phyloP scores from a whole-genome alignment of 2,113 vertebrate genomes.

The Verasper variegatus region DNA sequence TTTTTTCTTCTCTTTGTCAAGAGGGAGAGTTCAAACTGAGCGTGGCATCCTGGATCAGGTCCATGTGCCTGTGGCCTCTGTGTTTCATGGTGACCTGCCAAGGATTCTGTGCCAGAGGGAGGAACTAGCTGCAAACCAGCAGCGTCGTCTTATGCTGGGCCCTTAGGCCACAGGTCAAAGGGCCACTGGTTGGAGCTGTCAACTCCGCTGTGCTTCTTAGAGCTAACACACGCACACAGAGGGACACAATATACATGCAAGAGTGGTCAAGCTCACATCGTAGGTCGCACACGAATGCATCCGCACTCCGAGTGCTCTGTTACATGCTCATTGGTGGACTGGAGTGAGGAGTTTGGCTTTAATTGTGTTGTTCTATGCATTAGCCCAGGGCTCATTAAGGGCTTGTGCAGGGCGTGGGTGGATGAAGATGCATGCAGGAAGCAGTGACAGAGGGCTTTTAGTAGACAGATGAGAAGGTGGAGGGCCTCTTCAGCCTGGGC shows the following conservation, averaged over 20 bases:
- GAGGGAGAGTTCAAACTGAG: conserved; percentile 51
- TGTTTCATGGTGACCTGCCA: conserved; percentile 65
- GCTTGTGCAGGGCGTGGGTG: conserved; percentile 57
- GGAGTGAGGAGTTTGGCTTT: conserved; percentile 56
- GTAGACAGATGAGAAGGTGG: conserved; percentile 65
- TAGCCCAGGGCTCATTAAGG: conserved; percentile 64
- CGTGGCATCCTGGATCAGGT: conserved; percentile 54
- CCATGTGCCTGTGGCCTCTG: conserved; percentile 61
- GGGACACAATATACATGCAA: conserved; percentile 3
- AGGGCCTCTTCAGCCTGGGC: conserved; percentile 65
- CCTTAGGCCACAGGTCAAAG: conserved; percentile 55
- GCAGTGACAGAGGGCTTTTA: conserved; percentile 60
- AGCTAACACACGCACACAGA: conserved; percentile 11
- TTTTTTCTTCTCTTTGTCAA: conserved; percentile 32
- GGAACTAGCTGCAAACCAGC: conserved; percentile 42
- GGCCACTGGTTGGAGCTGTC: conserved; percentile 49
- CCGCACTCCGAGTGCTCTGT: conserved; percentile 43
- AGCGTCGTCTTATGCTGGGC: conserved; percentile 33
- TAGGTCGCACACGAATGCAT: conserved; percentile 33
- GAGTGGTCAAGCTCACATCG: conserved; percentile 41
- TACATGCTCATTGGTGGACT: conserved; percentile 24
- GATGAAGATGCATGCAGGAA: conserved; percentile 53
- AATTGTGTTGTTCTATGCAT: conserved; percentile 76
- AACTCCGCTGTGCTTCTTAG: conserved; percentile 28
- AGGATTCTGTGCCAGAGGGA: conserved; percentile 47